These are phyloP conservation scores for Gallirallus australis DNA, from an alignment of 2,797 vertebrate genomes.

Conservation along the genomic window DNA sequence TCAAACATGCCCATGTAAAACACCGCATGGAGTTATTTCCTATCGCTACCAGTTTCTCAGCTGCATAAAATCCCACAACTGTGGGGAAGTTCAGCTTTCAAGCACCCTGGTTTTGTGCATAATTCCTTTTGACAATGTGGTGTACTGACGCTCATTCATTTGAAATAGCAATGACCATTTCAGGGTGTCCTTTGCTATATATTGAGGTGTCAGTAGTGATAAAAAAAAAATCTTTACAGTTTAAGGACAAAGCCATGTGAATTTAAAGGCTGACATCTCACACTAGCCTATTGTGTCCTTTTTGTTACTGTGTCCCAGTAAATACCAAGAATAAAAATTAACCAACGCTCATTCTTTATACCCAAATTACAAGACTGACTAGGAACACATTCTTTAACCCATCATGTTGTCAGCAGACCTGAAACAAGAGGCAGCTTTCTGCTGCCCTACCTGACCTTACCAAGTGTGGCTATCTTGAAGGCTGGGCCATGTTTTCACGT, in stretches of 20 bases:
- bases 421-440: background rate
- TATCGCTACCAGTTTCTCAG: conserved; percentile 46
- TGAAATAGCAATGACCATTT: conserved; percentile 64
- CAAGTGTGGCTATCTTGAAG: conserved; percentile 19
- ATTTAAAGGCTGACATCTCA: conserved; percentile 9
- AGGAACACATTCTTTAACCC: background rate
- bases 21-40: conserved; percentile 59
- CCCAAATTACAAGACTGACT: background rate
- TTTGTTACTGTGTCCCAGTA: background rate
- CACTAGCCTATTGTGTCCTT: background rate
- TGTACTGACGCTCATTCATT: conserved; percentile 46
- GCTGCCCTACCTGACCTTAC: background rate
- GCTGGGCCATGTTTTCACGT: background rate
- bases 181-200: conserved; percentile 70
- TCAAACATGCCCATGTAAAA: conserved; percentile 69
- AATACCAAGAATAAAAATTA: background rate
- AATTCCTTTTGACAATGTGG: conserved; percentile 42
- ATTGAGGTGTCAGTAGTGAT: conserved; percentile 63
- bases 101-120: conserved; percentile 26
- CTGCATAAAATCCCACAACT: conserved; percentile 65
- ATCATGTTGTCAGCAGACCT: background rate
- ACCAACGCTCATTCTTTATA: background rate
- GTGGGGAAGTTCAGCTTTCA: conserved; percentile 51
- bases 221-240: conserved; percentile 31
- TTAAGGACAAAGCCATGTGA: conserved; percentile 33